Evolutionary conservation across 1,140 invertebrate genomes (phyloP).

Genomic region (Drosophila sturtevanti): DNA sequence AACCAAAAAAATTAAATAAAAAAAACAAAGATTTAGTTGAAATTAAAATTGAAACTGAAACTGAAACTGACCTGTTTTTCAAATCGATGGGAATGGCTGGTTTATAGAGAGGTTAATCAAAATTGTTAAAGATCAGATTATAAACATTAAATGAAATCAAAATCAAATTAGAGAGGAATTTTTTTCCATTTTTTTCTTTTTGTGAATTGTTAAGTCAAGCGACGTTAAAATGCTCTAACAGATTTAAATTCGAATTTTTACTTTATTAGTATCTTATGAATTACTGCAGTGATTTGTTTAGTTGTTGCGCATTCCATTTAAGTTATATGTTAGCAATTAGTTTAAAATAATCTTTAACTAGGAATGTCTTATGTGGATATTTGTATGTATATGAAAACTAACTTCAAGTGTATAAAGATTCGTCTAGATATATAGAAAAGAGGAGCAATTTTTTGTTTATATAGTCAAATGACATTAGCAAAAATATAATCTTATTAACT

Average conservation of each 20-base stretch:
- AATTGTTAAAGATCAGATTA: conserved; percentile 17
- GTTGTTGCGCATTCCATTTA: no score
- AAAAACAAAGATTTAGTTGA: conserved; percentile 1
- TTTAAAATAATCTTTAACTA: no score
- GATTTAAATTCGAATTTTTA: not conserved
- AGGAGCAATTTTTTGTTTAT: no score
- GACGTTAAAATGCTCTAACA: not conserved
- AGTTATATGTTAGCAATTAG: no score
- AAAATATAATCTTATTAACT: no score
- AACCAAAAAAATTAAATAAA: not conserved
- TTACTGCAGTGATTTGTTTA: not conserved
- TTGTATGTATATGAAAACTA: no score
- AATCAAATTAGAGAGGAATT: conserved; percentile 8
- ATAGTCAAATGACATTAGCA: no score
- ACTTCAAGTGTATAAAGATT: no score
- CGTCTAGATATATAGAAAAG: no score
- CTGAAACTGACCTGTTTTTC: conserved; percentile 16
- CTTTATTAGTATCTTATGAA: not conserved
- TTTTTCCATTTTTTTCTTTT: not conserved
- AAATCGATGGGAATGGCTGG: not conserved
- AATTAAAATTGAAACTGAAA: conserved; percentile 9
- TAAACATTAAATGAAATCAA: conserved; percentile 9
- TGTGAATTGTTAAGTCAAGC: not conserved
- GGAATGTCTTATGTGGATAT: no score
- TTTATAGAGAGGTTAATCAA: conserved; percentile 9